Percentiles rank a stretch among this genome's conserved stretches.
Evolutionary conservation across 2,888 invertebrate genomes (phyloP).

Genomic region (Trissolcus japonicus): DNA sequence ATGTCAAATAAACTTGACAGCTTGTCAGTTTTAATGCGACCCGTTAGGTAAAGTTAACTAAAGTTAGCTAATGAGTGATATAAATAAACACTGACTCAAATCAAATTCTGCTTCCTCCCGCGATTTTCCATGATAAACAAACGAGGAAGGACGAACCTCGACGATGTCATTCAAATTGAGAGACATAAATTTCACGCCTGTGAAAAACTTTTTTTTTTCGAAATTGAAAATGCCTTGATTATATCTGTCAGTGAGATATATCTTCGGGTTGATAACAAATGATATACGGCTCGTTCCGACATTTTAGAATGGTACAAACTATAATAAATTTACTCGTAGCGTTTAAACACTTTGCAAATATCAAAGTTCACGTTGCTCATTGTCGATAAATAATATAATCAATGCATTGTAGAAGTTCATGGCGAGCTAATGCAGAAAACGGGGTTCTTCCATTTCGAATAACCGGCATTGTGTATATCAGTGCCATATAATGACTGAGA

Average conservation of each 20-base stretch:
- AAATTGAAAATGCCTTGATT: not conserved
- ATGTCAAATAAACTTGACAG: too few species aligned
- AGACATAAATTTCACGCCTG: too few species aligned
- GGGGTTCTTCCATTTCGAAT: not conserved
- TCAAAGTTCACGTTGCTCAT: conserved; percentile 13
- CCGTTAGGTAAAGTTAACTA: too few species aligned
- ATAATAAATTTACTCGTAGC: conserved; percentile 12
- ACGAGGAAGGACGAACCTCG: too few species aligned
- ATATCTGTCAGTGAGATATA: not conserved
- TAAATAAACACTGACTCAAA: too few species aligned
- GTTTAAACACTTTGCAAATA: conserved; percentile 6
- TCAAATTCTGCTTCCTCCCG: too few species aligned
- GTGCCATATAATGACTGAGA: conserved; percentile 1
- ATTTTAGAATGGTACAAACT: conserved; percentile 1
- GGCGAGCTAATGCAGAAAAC: too few species aligned
- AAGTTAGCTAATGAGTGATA: too few species aligned
- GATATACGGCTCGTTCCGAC: not conserved
- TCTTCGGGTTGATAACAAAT: conserved; percentile 10
- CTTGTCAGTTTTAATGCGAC: too few species aligned
- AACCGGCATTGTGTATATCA: not conserved
- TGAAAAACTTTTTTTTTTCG: too few species aligned
- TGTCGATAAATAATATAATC: conserved; percentile 7
- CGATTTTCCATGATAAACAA: too few species aligned
- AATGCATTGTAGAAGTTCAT: not conserved
- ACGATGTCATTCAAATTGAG: too few species aligned